phyloP scores from a whole-genome alignment of 2,888 invertebrate species.

The Cerastis rubricosa region DNA sequence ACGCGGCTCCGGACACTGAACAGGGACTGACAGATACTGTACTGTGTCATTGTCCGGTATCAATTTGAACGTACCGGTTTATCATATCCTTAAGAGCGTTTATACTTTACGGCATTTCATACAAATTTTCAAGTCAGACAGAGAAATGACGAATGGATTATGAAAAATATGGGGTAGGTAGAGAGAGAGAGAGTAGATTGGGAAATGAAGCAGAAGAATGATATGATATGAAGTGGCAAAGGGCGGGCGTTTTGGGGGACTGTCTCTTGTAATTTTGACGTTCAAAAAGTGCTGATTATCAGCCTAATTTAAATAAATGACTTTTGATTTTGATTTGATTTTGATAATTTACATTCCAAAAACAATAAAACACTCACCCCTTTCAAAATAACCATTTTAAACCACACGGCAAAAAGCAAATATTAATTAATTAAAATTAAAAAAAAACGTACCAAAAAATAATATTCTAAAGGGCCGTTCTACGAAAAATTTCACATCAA shows the following conservation, averaged over 20 bases:
- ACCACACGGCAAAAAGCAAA: not conserved
- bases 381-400: not conserved
- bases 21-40: not conserved
- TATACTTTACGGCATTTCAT: too few relatives aligned
- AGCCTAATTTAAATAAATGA: too few relatives aligned
- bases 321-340: too few relatives aligned
- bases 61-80: not conserved
- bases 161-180: not conserved
- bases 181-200: not conserved
- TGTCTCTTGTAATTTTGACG: too few relatives aligned
- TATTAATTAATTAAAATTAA: conserved; percentile 4
- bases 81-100: too few relatives aligned
- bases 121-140: too few relatives aligned
- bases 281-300: too few relatives aligned
- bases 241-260: too few relatives aligned
- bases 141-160: not conserved
- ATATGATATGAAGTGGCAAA: too few relatives aligned
- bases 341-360: not conserved
- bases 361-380: not conserved
- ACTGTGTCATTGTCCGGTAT: not conserved
- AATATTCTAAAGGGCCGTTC: conserved; percentile 40
- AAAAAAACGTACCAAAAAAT: conserved; percentile 26
- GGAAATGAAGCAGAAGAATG: too few relatives aligned
- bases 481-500: conserved; percentile 60
- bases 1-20: not conserved